These are phyloP conservation scores for Takifugu rubripes DNA, from an alignment of 2,797 vertebrate species.

Conservation along the genomic window DNA sequence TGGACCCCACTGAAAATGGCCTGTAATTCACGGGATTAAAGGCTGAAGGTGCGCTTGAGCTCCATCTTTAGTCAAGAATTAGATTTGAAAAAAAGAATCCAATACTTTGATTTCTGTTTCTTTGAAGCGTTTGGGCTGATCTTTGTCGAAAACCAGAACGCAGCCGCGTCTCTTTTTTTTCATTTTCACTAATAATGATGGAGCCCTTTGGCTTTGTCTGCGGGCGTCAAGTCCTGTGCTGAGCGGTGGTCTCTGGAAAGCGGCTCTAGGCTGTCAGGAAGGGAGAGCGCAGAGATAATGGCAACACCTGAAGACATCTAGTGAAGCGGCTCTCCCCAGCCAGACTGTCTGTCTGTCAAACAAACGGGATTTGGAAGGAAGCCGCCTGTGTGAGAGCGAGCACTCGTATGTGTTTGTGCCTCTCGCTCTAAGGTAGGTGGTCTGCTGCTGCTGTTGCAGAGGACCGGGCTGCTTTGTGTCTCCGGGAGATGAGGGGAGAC, in stretches of 20 bases:
- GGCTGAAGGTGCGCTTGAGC: no score
- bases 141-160: no score
- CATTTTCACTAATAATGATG: not conserved
- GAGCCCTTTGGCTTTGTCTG: not conserved
- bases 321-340: constrained; percentile 57
- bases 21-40: no score
- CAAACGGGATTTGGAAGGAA: constrained; percentile 65
- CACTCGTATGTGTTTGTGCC: constrained; percentile 51
- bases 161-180: not conserved
- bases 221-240: constrained; percentile 4
- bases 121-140: no score
- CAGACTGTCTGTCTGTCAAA: constrained; percentile 83
- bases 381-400: constrained; percentile 29
- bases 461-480: constrained; percentile 4
- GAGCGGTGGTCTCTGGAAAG: constrained; percentile 45
- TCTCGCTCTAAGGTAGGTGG: constrained; percentile 48
- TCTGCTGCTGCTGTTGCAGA: constrained; percentile 15
- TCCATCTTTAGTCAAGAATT: no score
- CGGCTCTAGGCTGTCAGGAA: constrained; percentile 37
- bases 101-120: no score
- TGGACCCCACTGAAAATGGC: no score
- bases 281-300: constrained; percentile 46
- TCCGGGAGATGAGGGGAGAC: constrained; percentile 1
- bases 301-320: constrained; percentile 60
- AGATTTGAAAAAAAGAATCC: no score